Conservation (phyloP, 2,888 invertebrate genomes). For the Apotomis betuletana region DNA sequence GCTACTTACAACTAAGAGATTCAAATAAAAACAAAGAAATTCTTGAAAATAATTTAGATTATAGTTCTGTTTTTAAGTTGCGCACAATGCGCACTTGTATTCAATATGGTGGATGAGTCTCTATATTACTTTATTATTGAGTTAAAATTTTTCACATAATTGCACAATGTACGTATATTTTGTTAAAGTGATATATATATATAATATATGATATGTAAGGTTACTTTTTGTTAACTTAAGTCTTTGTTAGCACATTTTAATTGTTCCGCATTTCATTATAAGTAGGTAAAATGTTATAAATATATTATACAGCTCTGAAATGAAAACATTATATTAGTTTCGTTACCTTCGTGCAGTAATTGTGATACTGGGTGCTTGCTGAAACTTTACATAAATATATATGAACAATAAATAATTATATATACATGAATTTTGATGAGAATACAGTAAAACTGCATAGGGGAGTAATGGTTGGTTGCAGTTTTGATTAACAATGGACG, state of each 20-base stretch:
- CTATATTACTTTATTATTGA: no score
- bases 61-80: no score
- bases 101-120: no score
- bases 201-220: background rate
- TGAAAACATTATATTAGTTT: constrained; percentile 15
- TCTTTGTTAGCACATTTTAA: background rate
- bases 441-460: background rate
- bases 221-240: background rate
- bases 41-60: no score
- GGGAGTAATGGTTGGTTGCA: background rate
- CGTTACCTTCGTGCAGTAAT: constrained; percentile 52
- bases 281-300: background rate
- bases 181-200: no score
- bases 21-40: no score
- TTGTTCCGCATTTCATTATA: background rate
- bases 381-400: constrained; percentile 53
- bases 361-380: constrained; percentile 49
- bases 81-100: no score
- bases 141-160: no score
- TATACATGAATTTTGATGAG: constrained; percentile 24
- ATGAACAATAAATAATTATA: constrained; percentile 37
- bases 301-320: background rate
- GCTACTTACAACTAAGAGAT: no score
- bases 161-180: no score
- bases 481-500: background rate